Evolutionary conservation across 1,140 invertebrate species (phyloP), one percentile per base, ranked within the genome.

Genomic region (Grapholita molesta): DNA sequence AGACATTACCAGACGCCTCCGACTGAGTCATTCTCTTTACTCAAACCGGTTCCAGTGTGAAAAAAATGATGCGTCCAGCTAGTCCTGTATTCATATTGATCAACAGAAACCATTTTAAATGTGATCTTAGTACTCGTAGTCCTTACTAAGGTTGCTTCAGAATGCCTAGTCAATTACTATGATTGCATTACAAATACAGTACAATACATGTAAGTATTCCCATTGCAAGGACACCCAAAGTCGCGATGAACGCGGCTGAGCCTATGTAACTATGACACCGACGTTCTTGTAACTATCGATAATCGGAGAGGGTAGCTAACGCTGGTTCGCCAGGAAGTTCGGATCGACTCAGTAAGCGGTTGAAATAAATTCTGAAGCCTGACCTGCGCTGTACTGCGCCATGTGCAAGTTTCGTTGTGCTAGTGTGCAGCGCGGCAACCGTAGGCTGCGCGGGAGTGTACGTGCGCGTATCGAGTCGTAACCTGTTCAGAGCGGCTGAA

Each of bases 401-500:
- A 18, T 35, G 64, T 65, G 64, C 23, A 65, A 30, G 64, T 21
- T 33, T 25, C 3, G 24, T 38, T 35, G 30, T 65, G 9, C 11
- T 12, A 25, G 55, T 61, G 28, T 25, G 24, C 21, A 53, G 18
- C 52, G 52, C 11, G 21, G 52, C 18, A 15, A 57, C 53, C 28
- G 55, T 61, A 28, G 53, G 64, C 64, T 65, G 64, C 64, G 24
- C 30, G 12, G 30, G 23, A 30, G 52, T 68, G 52, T 25, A n/a
- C 30, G 65, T 48, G 21, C 12, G 75, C 35, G 77, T 76, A 30
- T 53, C 85, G 74, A 86, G 85, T 86, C 73, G 77, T 79, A 86
- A 88, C 88, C 84, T 88, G 86, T 88, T 88, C 83, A 75, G 67
- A 74, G 71, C 80, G 77, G 80, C 77, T 89, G 82, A 88, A 89